These are phyloP conservation scores for Drosophila melanogaster DNA, from an alignment of 1,140 invertebrate genomes.

Conservation along the genomic window DNA sequence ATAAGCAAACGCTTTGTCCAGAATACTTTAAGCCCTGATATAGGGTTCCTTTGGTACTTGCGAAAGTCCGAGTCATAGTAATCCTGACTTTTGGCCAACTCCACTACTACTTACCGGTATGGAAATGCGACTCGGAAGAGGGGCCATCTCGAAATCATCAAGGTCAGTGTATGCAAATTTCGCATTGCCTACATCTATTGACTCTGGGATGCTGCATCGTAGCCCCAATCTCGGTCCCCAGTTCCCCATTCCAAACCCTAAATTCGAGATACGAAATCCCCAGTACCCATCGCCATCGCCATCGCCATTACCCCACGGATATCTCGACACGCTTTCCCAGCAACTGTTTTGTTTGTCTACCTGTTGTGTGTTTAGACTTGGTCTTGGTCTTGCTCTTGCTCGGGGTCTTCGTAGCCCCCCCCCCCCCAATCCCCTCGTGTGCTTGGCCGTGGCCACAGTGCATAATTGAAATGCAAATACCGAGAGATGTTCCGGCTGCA, in stretches of 20 bases:
- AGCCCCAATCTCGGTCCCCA: neutral
- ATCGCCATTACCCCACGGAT: conserved; percentile 1
- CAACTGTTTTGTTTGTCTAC: conserved; percentile 49
- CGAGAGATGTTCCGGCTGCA: conserved; percentile 1
- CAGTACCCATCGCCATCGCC: neutral
- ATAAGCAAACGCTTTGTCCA: no score
- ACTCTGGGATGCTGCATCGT: conserved; percentile 31
- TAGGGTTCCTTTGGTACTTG: no score
- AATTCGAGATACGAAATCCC: neutral
- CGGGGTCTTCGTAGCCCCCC: neutral
- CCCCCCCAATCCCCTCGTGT: neutral
- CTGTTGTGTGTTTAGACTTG: conserved; percentile 58
- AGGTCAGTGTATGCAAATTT: conserved; percentile 25
- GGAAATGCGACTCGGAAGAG: no score
- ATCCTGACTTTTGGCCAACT: no score
- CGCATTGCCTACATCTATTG: conserved; percentile 17
- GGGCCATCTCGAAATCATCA: no score
- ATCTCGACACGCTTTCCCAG: conserved; percentile 35
- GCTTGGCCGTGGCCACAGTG: conserved; percentile 18
- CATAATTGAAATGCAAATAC: conserved; percentile 66
- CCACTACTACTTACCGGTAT: no score
- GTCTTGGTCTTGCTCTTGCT: conserved; percentile 20
- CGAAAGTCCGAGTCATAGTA: no score
- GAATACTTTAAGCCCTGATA: no score
- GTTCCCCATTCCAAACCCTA: neutral